Conservation (phyloP, 2,888 invertebrate genomes). For the Colletes collaris region DNA sequence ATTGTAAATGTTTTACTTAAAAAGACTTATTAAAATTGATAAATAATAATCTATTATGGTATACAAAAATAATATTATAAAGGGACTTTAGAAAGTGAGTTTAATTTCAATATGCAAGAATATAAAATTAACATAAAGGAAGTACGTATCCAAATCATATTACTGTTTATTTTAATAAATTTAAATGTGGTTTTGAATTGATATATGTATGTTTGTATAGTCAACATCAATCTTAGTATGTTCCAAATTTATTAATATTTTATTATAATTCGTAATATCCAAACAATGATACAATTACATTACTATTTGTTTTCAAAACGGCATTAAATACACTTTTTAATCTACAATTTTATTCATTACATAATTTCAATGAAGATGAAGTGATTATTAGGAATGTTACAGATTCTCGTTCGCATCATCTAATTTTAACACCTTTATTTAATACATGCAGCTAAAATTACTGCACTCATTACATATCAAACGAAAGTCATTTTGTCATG, state of each 20-base stretch:
- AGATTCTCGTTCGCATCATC: slow-evolving; percentile 44
- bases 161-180: slow-evolving; percentile 48
- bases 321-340: slow-evolving; percentile 60
- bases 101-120: no score
- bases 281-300: slow-evolving; percentile 74
- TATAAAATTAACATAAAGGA: slow-evolving; percentile 25
- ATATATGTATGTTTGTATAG: slow-evolving; percentile 62
- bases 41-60: no score
- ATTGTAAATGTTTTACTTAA: slow-evolving; percentile 10
- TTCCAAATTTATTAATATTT: slow-evolving; percentile 66
- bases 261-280: slow-evolving; percentile 73
- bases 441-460: slow-evolving; percentile 52
- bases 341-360: slow-evolving; percentile 58
- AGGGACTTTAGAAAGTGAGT: no score
- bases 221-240: slow-evolving; percentile 71
- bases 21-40: not conserved
- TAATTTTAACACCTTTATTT: slow-evolving; percentile 56
- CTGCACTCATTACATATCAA: slow-evolving; percentile 54
- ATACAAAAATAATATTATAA: no score
- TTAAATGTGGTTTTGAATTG: slow-evolving; percentile 23
- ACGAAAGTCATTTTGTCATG: slow-evolving; percentile 42
- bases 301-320: slow-evolving; percentile 68
- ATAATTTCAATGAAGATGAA: slow-evolving; percentile 52
- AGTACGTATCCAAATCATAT: slow-evolving; percentile 13
- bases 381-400: slow-evolving; percentile 64